Base-by-base conservation (phyloP, 64 coral and sea anemone genomes). In the Cladopsammia gracilis region DNA sequence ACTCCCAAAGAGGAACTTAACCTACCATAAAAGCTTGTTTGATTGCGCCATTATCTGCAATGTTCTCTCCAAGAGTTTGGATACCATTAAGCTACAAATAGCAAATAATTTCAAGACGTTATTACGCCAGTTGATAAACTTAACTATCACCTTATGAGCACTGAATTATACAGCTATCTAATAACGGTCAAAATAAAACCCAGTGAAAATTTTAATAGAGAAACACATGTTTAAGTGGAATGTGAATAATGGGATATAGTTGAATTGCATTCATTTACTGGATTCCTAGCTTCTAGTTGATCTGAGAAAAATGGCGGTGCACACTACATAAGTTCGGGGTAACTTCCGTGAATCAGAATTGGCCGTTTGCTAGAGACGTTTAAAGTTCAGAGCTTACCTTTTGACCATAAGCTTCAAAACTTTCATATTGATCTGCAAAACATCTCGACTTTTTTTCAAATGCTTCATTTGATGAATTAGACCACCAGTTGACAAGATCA, bases 31-130 rank as follows among this genome's bases (percentile, higher is more conserved):
- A 93, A 9, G 95, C 90, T 64, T 92, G 90, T 50, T 96, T 96
- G 7, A 96, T 70, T n/a, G 84, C 95, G 13, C 95, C 95, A 51
- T 96, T 96, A 69, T 96, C 95, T 14, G 95, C 95, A 69, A 96
- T 96, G 68, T 96, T 96, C 23, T 96, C 95, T 13, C 89, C 90
- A 43, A 96, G 77, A 12, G 89, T 96, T 60, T 83, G 83, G 16
- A 74, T 25, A n/a, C 95, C 95, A 25, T 96, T 85, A 15, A 96
- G 70, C 94, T 96, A 19, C 13, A 88, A 19, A 45, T 3, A 46
- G 48, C 16, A 73, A 86, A 75, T 14, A 73, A 34, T 58, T 2
- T 22, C 12, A 68, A 45, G 1, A 11, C 24, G 43, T 56, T 16
- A 59, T 59, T 7, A 64, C 16, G n/a, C 46, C 34, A 34, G 34